A percentile compares a stretch with the other conserved stretches of the same genome.
Evolutionary conservation across 2,888 invertebrate genomes (phyloP).

Genomic region (Xestia sexstrigata): DNA sequence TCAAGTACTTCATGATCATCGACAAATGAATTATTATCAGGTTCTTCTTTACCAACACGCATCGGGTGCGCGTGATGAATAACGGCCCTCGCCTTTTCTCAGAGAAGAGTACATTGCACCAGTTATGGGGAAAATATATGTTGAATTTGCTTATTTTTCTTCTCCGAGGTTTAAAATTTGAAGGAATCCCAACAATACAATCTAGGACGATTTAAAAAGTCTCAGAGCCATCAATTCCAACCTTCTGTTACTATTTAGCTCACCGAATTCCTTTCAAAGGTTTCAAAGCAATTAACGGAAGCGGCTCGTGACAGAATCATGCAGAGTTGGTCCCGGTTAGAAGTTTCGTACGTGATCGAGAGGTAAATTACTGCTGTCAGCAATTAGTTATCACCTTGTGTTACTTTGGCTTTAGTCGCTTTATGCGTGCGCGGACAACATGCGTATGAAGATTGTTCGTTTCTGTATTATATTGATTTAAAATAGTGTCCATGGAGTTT

Average conservation of each 20-base stretch:
- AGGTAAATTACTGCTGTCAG: slow-evolving; percentile 56
- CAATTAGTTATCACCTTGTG: slow-evolving; percentile 66
- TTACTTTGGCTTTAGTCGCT: slow-evolving; percentile 47
- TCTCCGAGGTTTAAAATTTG: not conserved
- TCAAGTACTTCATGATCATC: not conserved
- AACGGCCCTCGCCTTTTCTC: not conserved
- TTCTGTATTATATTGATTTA: not conserved
- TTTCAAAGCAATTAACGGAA: slow-evolving; percentile 64
- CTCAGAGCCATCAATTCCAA: slow-evolving; percentile 14
- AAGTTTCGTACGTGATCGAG: slow-evolving; percentile 68
- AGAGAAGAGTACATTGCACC: not conserved
- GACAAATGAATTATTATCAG: not conserved
- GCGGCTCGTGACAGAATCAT: slow-evolving; percentile 72
- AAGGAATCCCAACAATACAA: not conserved
- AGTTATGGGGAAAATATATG: not conserved
- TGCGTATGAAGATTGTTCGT: not conserved
- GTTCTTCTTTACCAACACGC: not conserved
- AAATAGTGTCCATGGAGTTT: not conserved
- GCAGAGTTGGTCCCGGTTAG: slow-evolving; percentile 61
- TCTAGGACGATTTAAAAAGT: not conserved
- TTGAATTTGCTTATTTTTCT: not conserved
- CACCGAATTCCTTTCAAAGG: slow-evolving; percentile 44
- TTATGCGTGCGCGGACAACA: slow-evolving; percentile 19
- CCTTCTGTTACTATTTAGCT: slow-evolving; percentile 44
- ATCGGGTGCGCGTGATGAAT: too few species aligned